Percentiles rank a stretch among this genome's conserved stretches.
phyloP scores from a whole-genome alignment of 30 jellyfish, hydroid and myxozoan species.

The Hydractinia symbiolongicarpus region DNA sequence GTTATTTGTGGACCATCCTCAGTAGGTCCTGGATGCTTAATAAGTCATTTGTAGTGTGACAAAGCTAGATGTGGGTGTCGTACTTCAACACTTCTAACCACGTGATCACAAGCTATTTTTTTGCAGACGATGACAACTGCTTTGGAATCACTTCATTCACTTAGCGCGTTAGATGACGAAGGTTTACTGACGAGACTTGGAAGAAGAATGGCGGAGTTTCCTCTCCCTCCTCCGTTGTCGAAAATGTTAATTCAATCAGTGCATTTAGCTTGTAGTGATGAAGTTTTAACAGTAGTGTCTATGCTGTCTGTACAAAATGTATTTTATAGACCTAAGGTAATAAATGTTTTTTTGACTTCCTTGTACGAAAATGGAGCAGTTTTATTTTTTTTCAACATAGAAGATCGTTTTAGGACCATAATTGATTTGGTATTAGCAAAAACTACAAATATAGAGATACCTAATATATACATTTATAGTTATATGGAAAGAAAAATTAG shows the following conservation, averaged over 20 bases:
- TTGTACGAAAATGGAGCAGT: not conserved
- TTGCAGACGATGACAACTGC: constrained; percentile 93
- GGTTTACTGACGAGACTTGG: constrained; percentile 97
- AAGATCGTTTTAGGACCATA: too few relatives aligned
- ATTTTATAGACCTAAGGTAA: constrained; percentile 91
- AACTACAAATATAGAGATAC: too few relatives aligned
- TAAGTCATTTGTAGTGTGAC: too few relatives aligned
- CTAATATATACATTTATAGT: too few relatives aligned
- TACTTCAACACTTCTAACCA: too few relatives aligned
- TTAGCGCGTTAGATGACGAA: constrained; percentile 97
- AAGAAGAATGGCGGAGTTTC: constrained; percentile 98
- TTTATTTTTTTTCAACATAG: not conserved
- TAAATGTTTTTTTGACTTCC: not conserved
- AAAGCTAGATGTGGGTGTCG: too few relatives aligned
- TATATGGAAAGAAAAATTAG: too few relatives aligned
- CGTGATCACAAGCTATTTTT: not conserved
- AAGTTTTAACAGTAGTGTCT: constrained; percentile 83
- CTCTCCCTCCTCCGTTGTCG: constrained; percentile 90
- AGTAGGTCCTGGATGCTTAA: too few relatives aligned
- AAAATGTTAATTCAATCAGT: constrained; percentile 94
- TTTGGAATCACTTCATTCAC: constrained; percentile 86
- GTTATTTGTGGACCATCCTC: too few relatives aligned
- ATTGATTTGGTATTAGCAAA: too few relatives aligned
- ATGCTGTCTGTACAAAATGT: constrained; percentile 96
- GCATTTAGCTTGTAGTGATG: constrained; percentile 95